phyloP scores from a whole-genome alignment of 2,888 invertebrate species.

The Perithous albicinctus region DNA sequence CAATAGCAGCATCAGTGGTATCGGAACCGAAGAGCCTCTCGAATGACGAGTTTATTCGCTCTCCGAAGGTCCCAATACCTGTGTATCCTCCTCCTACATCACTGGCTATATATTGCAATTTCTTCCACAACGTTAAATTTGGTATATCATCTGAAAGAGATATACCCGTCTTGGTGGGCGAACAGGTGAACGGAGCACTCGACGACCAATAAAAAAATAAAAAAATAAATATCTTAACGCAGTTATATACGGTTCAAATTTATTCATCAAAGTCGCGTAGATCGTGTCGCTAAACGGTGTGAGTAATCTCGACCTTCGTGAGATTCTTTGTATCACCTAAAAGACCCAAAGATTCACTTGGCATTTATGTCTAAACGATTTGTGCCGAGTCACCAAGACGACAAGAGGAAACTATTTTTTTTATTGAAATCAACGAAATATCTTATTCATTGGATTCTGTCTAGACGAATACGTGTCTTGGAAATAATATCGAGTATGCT shows the following conservation, averaged over 20 bases:
- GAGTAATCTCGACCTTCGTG: slow-evolving; percentile 37
- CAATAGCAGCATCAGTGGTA: not conserved
- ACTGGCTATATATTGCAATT: not conserved
- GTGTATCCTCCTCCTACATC: slow-evolving; percentile 34
- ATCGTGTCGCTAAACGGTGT: slow-evolving; percentile 10
- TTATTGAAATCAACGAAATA: slow-evolving; percentile 1
- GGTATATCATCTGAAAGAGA: slow-evolving; percentile 2
- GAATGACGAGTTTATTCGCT: not conserved
- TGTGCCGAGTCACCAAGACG: slow-evolving; percentile 7
- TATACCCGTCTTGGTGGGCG: not conserved
- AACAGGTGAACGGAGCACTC: no score
- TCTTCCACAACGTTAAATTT: slow-evolving; percentile 7
- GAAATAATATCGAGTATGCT: not conserved
- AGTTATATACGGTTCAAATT: no score
- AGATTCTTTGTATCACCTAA: slow-evolving; percentile 25
- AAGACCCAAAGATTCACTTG: not conserved
- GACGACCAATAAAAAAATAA: no score
- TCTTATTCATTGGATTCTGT: not conserved
- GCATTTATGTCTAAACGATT: not conserved
- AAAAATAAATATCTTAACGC: no score
- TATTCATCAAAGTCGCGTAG: not conserved
- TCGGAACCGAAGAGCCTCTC: slow-evolving; percentile 25
- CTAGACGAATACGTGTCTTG: not conserved
- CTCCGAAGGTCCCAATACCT: slow-evolving; percentile 38
- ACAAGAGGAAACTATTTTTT: slow-evolving; percentile 37